These are phyloP conservation scores for Crocuta crocuta DNA, from an alignment of 2,113 vertebrate genomes.

Conservation along the genomic window DNA sequence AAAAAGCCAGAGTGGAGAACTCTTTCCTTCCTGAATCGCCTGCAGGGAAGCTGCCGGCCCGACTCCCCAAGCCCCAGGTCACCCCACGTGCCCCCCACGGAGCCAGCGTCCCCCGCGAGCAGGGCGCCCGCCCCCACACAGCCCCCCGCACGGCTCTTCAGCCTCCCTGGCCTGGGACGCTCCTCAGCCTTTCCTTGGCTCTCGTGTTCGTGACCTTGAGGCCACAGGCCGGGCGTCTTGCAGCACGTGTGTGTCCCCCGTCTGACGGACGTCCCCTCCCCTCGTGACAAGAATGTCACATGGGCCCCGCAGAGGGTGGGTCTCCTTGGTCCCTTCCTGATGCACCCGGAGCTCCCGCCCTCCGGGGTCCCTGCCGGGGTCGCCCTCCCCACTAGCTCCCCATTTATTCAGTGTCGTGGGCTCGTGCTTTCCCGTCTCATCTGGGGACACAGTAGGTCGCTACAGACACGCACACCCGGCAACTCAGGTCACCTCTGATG, in stretches of 20 bases:
- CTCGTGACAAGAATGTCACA: neutral
- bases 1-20: neutral
- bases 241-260: fast-evolving
- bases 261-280: fast-evolving
- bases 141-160: neutral
- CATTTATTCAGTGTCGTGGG: fast-evolving
- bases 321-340: neutral
- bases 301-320: fast-evolving
- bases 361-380: neutral
- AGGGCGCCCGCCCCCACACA: neutral
- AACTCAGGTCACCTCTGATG: neutral
- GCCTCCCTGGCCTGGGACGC: neutral
- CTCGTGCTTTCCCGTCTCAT: neutral
- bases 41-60: neutral
- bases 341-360: neutral
- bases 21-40: neutral
- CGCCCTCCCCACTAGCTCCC: too few relatives aligned
- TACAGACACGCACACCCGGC: fast-evolving
- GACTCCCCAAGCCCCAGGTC: fast-evolving
- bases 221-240: neutral
- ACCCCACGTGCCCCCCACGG: neutral
- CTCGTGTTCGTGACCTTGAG: neutral
- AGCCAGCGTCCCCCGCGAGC: neutral
- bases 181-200: neutral
- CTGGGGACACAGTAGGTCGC: neutral